These are phyloP conservation scores for Opisthocomus hoazin DNA, from an alignment of 2,113 vertebrate genomes.

Conservation along the genomic window DNA sequence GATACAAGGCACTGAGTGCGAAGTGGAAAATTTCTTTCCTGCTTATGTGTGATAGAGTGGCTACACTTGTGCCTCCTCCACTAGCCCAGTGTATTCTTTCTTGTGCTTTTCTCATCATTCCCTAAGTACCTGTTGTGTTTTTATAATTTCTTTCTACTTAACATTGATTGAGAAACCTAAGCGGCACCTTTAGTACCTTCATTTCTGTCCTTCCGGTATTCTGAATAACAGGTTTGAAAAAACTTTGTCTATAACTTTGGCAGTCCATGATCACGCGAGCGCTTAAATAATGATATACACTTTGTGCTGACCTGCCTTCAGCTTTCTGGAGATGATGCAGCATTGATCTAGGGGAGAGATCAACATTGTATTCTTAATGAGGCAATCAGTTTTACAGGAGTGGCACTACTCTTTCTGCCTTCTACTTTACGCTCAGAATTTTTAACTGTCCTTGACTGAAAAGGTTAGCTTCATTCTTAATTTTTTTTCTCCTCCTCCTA, in stretches of 20 bases:
- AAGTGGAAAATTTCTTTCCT: neutral
- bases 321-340: neutral
- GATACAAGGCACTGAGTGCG: neutral
- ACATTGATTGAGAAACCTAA: neutral
- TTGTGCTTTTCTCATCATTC: neutral
- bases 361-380: neutral
- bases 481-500: neutral
- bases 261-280: accelerated
- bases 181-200: neutral
- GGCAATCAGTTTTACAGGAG: neutral
- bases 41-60: neutral
- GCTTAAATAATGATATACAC: neutral
- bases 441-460: neutral
- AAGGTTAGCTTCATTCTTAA: neutral
- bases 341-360: neutral
- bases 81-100: neutral
- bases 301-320: neutral
- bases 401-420: neutral
- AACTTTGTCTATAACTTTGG: neutral
- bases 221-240: neutral
- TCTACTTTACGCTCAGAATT: neutral
- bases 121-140: neutral
- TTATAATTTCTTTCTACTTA: neutral
- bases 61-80: neutral
- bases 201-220: neutral